phyloP scores from a whole-genome alignment of 92 coral and sea anemone genomes.

The Scolanthus callimorphus region DNA sequence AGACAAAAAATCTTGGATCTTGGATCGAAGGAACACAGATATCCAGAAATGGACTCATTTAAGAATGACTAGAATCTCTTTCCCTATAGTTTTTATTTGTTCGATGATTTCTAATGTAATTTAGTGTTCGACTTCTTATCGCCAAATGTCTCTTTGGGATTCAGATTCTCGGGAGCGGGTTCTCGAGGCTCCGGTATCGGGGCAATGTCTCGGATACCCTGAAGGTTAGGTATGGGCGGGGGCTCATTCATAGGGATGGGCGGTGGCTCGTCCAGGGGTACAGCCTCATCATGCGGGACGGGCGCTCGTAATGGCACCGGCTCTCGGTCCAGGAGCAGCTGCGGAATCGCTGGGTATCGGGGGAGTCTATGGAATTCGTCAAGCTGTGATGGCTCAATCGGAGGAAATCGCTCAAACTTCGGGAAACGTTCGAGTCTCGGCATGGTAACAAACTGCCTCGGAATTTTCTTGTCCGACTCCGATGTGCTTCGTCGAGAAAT shows the following conservation, averaged over 20 bases:
- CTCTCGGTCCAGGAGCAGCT: slow-evolving; percentile 11
- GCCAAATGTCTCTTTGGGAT: slow-evolving; percentile 71
- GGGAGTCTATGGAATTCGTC: slow-evolving; percentile 1
- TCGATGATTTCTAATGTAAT: too few relatives aligned
- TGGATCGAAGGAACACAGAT: too few relatives aligned
- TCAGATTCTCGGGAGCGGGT: slow-evolving; percentile 41
- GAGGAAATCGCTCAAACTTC: slow-evolving; percentile 1
- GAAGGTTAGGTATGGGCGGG: slow-evolving; percentile 51
- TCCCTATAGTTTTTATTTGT: too few relatives aligned
- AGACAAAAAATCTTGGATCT: too few relatives aligned
- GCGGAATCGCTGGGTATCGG: slow-evolving; percentile 16
- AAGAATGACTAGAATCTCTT: too few relatives aligned
- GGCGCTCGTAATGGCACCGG: slow-evolving; percentile 31
- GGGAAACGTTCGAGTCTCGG: slow-evolving; percentile 19
- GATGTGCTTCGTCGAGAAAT: slow-evolving; percentile 4
- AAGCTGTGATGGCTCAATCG: slow-evolving; percentile 5
- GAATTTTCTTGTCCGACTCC: slow-evolving; percentile 10
- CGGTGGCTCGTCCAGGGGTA: slow-evolving; percentile 47
- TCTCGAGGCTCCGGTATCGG: slow-evolving; percentile 55
- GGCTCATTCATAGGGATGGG: slow-evolving; percentile 62
- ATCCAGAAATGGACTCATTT: too few relatives aligned
- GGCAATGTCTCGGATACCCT: slow-evolving; percentile 56
- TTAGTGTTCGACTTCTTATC: slow-evolving; percentile 6
- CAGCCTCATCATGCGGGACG: slow-evolving; percentile 28
- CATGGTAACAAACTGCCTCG: slow-evolving; percentile 14